Evolutionary conservation across 2,797 vertebrate species (phyloP).

Genomic region (Novumbra hubbsi): DNA sequence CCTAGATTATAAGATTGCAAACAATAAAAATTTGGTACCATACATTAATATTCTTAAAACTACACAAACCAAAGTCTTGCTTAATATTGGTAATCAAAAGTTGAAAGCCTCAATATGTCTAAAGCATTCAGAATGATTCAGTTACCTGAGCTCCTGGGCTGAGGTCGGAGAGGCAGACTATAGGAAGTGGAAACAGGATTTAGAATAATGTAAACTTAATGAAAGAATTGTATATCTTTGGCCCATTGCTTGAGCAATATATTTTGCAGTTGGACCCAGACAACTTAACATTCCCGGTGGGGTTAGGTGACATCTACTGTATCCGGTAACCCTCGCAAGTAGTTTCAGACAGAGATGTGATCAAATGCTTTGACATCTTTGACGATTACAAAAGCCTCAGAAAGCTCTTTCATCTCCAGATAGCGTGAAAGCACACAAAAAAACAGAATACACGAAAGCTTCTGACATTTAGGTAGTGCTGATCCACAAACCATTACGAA

Average conservation of each 20-base stretch:
- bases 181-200: conserved; percentile 7
- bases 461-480: too few species aligned
- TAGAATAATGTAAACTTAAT: not conserved
- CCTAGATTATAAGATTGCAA: conserved; percentile 66
- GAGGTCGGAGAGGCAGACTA: conserved; percentile 77
- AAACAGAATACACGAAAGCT: too few species aligned
- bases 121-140: not conserved
- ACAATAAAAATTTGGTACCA: conserved; percentile 27
- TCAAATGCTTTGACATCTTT: too few species aligned
- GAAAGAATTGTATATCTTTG: not conserved
- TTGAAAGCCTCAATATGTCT: not conserved
- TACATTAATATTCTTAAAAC: not conserved
- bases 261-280: not conserved
- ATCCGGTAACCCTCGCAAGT: not conserved
- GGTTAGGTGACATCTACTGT: not conserved
- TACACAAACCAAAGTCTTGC: not conserved
- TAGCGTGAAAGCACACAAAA: too few species aligned
- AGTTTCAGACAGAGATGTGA: too few species aligned
- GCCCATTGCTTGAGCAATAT: not conserved
- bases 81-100: not conserved
- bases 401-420: too few species aligned
- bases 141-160: conserved; percentile 84
- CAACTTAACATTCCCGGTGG: not conserved
- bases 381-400: too few species aligned
- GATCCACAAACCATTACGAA: too few species aligned